Evolutionary conservation across 2,888 invertebrate genomes (phyloP).

Genomic region (Chalcosyrphus nemorum): DNA sequence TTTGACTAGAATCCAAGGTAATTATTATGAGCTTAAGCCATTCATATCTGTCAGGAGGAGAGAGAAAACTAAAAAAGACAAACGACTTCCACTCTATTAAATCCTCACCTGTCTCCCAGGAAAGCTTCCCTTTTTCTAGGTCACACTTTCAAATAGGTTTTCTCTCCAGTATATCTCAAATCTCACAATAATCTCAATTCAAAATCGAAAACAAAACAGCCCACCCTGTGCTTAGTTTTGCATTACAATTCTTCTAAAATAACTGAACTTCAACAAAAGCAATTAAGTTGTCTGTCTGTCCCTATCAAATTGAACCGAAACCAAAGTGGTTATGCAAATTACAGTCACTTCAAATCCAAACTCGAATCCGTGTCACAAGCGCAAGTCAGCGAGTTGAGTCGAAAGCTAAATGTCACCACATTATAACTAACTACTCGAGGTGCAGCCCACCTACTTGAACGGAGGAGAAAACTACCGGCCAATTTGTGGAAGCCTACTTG

Average conservation of each 20-base stretch:
- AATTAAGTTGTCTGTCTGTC: slow-evolving; percentile 29
- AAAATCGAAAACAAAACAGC: not conserved
- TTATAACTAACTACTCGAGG: slow-evolving; percentile 67
- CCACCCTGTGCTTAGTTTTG: not conserved
- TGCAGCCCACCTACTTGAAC: slow-evolving; percentile 70
- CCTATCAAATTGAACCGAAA: slow-evolving; percentile 22
- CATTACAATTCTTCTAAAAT: not conserved
- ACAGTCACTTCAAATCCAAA: not conserved
- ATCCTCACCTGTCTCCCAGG: no score
- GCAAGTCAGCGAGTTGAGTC: slow-evolving; percentile 50
- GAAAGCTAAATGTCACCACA: slow-evolving; percentile 72
- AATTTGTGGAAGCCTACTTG: slow-evolving; percentile 64
- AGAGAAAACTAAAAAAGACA: not conserved
- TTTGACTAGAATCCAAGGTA: no score
- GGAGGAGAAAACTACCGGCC: slow-evolving; percentile 47
- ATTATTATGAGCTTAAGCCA: not conserved
- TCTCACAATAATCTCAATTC: not conserved
- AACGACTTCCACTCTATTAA: not conserved
- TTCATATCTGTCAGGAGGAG: not conserved
- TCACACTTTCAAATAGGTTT: not conserved
- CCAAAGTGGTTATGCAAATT: slow-evolving; percentile 62
- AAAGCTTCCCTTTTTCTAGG: not conserved
- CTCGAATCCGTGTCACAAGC: slow-evolving; percentile 38
- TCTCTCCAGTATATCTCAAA: not conserved
- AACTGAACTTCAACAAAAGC: slow-evolving; percentile 31